Base-by-base conservation (phyloP, 2,888 invertebrate genomes). In the Caenorhabditis afra region DNA sequence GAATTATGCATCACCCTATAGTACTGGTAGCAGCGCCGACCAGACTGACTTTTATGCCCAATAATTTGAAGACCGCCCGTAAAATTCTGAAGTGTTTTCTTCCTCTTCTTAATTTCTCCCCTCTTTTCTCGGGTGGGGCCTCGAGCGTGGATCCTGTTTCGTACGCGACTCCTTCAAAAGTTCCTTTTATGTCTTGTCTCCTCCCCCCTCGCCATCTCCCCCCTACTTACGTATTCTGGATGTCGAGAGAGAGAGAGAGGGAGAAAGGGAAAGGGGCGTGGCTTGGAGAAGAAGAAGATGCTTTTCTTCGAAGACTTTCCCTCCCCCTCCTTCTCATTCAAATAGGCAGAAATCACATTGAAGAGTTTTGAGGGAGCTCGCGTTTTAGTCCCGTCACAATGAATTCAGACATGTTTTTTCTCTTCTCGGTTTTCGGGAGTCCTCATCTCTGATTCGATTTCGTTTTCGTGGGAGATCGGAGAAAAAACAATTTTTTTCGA, bases 81-180 rank as follows among this genome's bases (percentile, higher is more conserved):
- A 62, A 71, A 71, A 64, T 71, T 71, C 64, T 71, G 52, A 71
- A 71, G 71, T 71, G 71, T 71, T 71, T 71, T 71, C 70, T 22
- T 55, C 39, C 62, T 71, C 64, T 71, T 71, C 70, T 22, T 55
- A 22, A 29, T 29, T 50, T 20, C 35, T 49, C 41, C 52, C 45
- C 53, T 29, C 29, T 29, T 29, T 29, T 29, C 29, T 29, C 29
- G 29, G 4, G 7, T 7, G 29, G 29, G 29, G 29, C 14, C 39
- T 47, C 29, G 41, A 41, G 20, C 57, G 45, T 66, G 57, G 64
- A 59, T 68, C 64, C 57, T 67, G 67, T 58, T 75, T 65, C 58
- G 41, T 41, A 3, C 14, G 41, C 11, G 41, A 41, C 55, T 57
- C 55, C 58, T 53, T 41, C 53, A 59, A 66, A 66, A 70, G 61